Percentiles rank a stretch among this genome's conserved stretches.
These are phyloP conservation scores for Scaptomyza hsui DNA, from an alignment of 1,140 invertebrate genomes.

Conservation along the genomic window DNA sequence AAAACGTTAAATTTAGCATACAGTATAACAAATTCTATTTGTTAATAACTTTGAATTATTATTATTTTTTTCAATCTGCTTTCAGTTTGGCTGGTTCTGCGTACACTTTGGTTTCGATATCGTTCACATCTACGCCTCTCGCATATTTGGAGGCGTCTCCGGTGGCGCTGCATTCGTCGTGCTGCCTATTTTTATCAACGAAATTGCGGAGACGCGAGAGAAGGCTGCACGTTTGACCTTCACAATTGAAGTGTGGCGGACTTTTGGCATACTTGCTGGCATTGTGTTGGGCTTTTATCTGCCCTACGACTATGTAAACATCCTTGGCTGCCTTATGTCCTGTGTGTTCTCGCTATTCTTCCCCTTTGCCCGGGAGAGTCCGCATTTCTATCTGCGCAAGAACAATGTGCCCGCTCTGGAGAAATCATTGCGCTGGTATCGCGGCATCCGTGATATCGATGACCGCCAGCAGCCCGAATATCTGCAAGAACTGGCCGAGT, in stretches of 20 bases:
- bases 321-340: slow-evolving; percentile 84
- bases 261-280: slow-evolving; percentile 65
- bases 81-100: slow-evolving; percentile 69
- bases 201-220: slow-evolving; percentile 83
- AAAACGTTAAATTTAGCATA: neutral
- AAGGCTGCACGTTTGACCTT: slow-evolving; percentile 59
- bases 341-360: slow-evolving; percentile 85
- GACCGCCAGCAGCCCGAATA: slow-evolving; percentile 70
- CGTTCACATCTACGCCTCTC: slow-evolving; percentile 78
- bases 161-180: slow-evolving; percentile 84
- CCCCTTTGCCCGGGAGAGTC: slow-evolving; percentile 86
- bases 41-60: neutral
- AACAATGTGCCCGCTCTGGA: slow-evolving; percentile 85
- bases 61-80: too few species aligned
- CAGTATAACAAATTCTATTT: neutral
- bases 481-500: slow-evolving; percentile 56
- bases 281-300: slow-evolving; percentile 57
- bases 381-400: slow-evolving; percentile 86
- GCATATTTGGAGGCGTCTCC: slow-evolving; percentile 84
- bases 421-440: slow-evolving; percentile 85
- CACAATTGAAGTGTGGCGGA: slow-evolving; percentile 72
- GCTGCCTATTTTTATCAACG: slow-evolving; percentile 85
- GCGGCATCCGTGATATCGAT: slow-evolving; percentile 76
- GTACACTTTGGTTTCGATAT: slow-evolving; percentile 75
- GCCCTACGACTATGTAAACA: slow-evolving; percentile 51